These are phyloP conservation scores for Platynereis dumerilii DNA, from an alignment of 2,888 invertebrate species.

Conservation along the genomic window DNA sequence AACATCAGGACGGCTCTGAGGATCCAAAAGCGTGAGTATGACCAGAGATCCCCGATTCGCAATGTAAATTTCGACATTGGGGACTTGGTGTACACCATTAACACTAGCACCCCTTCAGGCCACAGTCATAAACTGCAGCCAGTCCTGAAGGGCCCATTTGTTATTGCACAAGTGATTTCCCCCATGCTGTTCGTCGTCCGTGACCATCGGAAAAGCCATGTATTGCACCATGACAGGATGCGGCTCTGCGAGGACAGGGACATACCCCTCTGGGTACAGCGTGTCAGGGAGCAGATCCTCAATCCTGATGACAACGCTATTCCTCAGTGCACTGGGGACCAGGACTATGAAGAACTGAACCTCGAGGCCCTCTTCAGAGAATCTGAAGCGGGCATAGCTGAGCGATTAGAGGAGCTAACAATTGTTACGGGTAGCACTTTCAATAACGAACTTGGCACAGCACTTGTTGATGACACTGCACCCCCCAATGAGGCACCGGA, in stretches of 20 bases:
- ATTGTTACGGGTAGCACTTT: too few species aligned
- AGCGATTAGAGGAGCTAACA: too few species aligned
- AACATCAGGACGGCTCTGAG: too few species aligned
- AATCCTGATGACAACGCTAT: background rate
- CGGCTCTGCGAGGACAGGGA: background rate
- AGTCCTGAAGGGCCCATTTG: background rate
- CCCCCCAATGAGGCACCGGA: too few species aligned
- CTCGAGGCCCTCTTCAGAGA: too few species aligned
- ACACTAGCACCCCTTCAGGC: background rate
- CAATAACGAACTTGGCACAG: too few species aligned
- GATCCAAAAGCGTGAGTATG: too few species aligned
- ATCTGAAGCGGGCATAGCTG: too few species aligned
- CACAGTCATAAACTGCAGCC: background rate
- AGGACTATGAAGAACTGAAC: too few species aligned
- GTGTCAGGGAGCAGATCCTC: background rate
- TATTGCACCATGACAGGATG: background rate
- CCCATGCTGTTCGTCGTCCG: background rate
- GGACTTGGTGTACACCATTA: background rate
- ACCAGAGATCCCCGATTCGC: background rate
- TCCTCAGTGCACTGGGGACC: too few species aligned
- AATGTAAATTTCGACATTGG: background rate
- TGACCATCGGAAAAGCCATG: background rate
- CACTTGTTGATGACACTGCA: too few species aligned
- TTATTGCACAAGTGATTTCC: background rate
- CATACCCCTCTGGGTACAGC: too few species aligned